Evolutionary conservation across 2,797 vertebrate genomes (phyloP), one percentile per base, ranked within the genome.

Genomic region (Leptatherina wallacei): DNA sequence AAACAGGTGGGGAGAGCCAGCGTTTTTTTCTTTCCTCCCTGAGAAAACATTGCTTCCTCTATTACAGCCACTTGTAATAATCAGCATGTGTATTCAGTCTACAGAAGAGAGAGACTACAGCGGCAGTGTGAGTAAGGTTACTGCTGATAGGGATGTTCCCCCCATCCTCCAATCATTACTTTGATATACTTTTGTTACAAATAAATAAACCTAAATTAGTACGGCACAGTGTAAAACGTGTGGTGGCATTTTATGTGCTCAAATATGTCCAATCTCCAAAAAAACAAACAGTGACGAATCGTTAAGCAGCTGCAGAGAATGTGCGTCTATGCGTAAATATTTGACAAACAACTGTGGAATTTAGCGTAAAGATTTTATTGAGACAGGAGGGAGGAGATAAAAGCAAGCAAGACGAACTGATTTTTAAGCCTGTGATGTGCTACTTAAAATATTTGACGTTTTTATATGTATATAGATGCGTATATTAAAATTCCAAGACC

Each of bases 1-100:
- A 81, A 81, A 66, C 74, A 82, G 75, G 65, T 73, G 71, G 32
- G 63, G 38, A 33, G 56, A 60, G 36, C 30, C 38, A 55, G 4
- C 20, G 24, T 66, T 16, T 29, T 11, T 44, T 40, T 27, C 24
- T 80, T 62, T 66, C 35, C 59, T 63, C 13, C 18, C 4, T 42
- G 3, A 30, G 10, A 71, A 67, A 73, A 30, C 42, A 42, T 33
- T 33, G 65, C 4, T 49, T 60, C 51, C 33, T 75, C 42, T 22
- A 36, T 5, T 61, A 56, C 71, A 61, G 24, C 52, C 59, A 55
- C 38, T 51, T 63, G 3, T 75, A 29, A 59, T 16, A 36, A 74
- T 64, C 36, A 49, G 3, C 2, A 27, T 44, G 47, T 40, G 49
- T 27, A 61, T 59, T 42, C 59, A 58, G 32, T 30, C 52, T 9